Evolutionary conservation across 2,888 invertebrate genomes (phyloP), one percentile per base, ranked within the genome.

Genomic region (Cordilura impudica): DNA sequence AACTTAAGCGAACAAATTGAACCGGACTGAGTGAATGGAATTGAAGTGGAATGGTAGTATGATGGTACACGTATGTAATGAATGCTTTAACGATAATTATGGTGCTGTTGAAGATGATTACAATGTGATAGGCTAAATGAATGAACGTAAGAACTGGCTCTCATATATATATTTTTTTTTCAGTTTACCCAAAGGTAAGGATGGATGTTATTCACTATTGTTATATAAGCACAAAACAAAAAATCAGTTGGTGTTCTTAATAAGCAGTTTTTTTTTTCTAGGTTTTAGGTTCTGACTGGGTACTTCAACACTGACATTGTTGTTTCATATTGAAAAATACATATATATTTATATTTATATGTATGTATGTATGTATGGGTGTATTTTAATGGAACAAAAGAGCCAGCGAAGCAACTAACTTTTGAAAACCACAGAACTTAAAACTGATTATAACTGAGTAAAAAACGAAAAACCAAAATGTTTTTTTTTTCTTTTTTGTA

Each of bases 21-120:
- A 56, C 21, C 10, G 49, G 65, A 19, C 54, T 6, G 26, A 54
- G 45, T 45, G 45, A 29, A 56, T 45, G 21, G n/a, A 16, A 63
- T 49, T 67, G 26, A 39, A 53, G 29, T 56, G 71, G 63, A 63
- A 75, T 4, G 26, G 26, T 26, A 26, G 4, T 26, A 3, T 6
- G 26, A 6, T 26, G 6, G 3, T 6, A 6, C 6, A 26, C n/a
- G 35, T 39, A 12, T 75, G 67, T 43, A 74, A 66, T 74, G 61
- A 66, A 65, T 70, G 74, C 49, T 70, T 73, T 51, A 74, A 66
- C 72, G 54, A 76, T 78, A 75, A 74, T 75, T 71, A 60, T 58
- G 51, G 53, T 56, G 70, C 39, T 72, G 72, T 67, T 69, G 58
- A 70, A 77, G 65, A 39, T 67, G 29, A 70, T 35, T 66, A 35